Conservation (phyloP, 2,888 invertebrate species). For the Ophion ventricosus region DNA sequence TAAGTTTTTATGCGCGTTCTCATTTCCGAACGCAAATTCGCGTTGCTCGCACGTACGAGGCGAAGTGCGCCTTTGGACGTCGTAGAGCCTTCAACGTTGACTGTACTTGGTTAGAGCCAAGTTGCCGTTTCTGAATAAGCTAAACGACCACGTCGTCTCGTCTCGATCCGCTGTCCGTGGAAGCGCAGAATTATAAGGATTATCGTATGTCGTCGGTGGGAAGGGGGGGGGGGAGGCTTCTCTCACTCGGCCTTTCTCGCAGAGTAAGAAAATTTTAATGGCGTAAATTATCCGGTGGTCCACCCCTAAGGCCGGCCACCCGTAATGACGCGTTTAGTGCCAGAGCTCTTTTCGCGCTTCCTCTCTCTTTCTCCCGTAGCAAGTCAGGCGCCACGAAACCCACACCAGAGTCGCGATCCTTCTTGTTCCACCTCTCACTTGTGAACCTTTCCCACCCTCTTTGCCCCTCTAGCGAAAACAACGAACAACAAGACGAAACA, state of each 20-base stretch:
- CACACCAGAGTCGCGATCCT: slow-evolving; percentile 41
- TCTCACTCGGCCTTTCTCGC: slow-evolving; percentile 35
- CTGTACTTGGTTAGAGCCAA: not conserved
- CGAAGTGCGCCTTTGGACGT: not conserved
- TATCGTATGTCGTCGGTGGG: slow-evolving; percentile 56
- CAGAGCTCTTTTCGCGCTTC: slow-evolving; percentile 41
- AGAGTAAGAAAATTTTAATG: slow-evolving; percentile 70
- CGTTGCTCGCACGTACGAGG: not conserved
- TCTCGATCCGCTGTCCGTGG: slow-evolving; percentile 29
- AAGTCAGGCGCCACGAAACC: slow-evolving; percentile 60
- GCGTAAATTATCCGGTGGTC: slow-evolving; percentile 72
- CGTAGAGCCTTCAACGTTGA: not conserved
- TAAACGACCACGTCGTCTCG: slow-evolving; percentile 39
- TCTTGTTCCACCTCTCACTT: slow-evolving; percentile 46
- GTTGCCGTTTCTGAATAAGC: slow-evolving; percentile 40
- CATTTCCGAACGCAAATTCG: not conserved
- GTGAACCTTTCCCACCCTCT: slow-evolving; percentile 51
- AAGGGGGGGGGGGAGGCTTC: not conserved
- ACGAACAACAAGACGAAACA: not conserved
- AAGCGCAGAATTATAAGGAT: slow-evolving; percentile 62
- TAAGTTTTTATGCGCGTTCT: not conserved
- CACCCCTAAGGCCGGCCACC: slow-evolving; percentile 68
- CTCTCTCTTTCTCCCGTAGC: slow-evolving; percentile 28
- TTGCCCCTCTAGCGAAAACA: slow-evolving; percentile 16
- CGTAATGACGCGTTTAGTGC: slow-evolving; percentile 75